phyloP scores from a whole-genome alignment of 2,797 vertebrate species.

The Peromyscus aztecus region DNA sequence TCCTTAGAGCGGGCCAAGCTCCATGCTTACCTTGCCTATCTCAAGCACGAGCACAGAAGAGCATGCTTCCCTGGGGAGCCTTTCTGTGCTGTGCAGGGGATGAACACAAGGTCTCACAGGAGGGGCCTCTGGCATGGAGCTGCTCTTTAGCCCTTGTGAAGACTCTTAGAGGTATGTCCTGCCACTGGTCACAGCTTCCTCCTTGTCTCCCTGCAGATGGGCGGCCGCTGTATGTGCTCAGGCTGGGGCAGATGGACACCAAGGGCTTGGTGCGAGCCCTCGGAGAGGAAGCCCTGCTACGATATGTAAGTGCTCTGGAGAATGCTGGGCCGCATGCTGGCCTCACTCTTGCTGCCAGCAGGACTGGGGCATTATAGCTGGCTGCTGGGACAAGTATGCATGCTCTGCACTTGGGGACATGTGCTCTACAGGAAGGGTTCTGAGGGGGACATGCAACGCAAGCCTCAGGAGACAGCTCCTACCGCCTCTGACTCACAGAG shows the following conservation, averaged over 20 bases:
- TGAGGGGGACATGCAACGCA: neutral
- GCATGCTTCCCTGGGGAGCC: rapidly evolving
- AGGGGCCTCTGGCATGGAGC: neutral
- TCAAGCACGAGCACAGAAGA: neutral
- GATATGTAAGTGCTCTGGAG: conserved; percentile 92
- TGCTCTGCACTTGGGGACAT: neutral
- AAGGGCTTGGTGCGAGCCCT: conserved; percentile 98
- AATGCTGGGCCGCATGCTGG: neutral
- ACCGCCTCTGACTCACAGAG: neutral
- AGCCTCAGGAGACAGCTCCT: neutral
- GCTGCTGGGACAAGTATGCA: rapidly evolving
- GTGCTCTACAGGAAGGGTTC: neutral
- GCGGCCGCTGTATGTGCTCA: conserved; percentile 96
- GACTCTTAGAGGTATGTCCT: neutral
- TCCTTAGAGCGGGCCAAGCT: neutral
- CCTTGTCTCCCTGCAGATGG: conserved; percentile 90
- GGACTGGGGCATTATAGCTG: rapidly evolving
- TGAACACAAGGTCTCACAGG: neutral
- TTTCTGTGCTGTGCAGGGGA: neutral
- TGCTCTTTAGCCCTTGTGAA: no score
- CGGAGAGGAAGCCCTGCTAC: conserved; percentile 97
- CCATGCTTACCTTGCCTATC: rapidly evolving
- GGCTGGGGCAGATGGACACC: conserved; percentile 99
- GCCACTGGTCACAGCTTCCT: rapidly evolving
- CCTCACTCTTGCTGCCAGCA: neutral